A percentile compares a stretch with the other conserved stretches of the same genome.
Evolutionary conservation across 2,113 vertebrate species (phyloP).

Genomic region (Bolborhynchus lineola): DNA sequence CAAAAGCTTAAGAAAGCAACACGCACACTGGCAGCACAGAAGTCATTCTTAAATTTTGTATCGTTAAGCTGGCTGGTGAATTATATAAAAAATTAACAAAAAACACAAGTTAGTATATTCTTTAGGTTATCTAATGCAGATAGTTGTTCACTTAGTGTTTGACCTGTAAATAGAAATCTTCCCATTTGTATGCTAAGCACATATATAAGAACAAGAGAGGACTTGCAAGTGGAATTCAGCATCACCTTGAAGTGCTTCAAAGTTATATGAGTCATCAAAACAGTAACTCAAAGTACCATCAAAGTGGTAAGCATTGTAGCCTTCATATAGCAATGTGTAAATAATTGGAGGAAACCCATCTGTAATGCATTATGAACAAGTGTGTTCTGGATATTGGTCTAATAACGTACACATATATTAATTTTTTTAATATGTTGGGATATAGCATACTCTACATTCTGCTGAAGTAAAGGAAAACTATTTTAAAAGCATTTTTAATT

Average conservation of each 20-base stretch:
- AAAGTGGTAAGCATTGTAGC: conserved; percentile 6
- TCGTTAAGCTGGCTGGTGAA: neutral
- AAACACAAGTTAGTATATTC: neutral
- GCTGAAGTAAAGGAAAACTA: neutral
- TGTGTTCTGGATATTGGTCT: conserved; percentile 10
- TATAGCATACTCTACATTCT: neutral
- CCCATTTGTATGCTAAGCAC: neutral
- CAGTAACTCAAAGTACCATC: conserved; percentile 21
- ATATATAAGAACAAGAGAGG: neutral
- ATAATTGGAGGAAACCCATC: conserved; percentile 42
- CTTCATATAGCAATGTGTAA: conserved; percentile 23
- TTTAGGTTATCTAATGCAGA: neutral
- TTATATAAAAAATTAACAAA: neutral
- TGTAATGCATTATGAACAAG: neutral
- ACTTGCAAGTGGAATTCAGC: neutral
- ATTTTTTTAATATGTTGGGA: neutral
- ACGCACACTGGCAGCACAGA: neutral
- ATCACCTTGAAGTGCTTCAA: conserved; percentile 49
- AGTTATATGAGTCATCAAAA: conserved; percentile 21
- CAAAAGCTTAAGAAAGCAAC: neutral
- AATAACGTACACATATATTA: neutral
- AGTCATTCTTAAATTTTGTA: neutral
- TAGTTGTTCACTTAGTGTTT: neutral
- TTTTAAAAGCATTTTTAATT: neutral
- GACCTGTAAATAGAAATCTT: neutral